These are phyloP conservation scores for Bufo bufo DNA, from an alignment of 2,113 vertebrate genomes.

Conservation along the genomic window DNA sequence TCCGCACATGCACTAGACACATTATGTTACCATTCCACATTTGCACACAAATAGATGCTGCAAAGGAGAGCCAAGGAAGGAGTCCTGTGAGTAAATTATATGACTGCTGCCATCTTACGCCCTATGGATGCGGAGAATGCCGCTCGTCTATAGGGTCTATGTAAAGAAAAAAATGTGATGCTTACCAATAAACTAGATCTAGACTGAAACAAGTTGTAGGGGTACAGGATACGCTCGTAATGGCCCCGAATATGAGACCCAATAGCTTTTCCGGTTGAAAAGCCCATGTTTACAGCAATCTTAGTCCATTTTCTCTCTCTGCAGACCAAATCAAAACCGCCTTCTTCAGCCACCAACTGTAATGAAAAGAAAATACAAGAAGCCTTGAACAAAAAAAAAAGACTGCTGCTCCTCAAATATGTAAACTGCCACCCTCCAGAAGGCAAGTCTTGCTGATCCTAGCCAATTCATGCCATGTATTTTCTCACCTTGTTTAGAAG, in stretches of 20 bases:
- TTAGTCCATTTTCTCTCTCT: slow-evolving; percentile 95
- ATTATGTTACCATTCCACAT: no score
- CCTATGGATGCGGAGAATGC: no score
- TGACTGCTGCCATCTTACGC: no score
- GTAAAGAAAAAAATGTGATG: slow-evolving; percentile 5
- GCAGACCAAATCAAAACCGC: slow-evolving; percentile 91
- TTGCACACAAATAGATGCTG: no score
- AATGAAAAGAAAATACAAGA: background rate
- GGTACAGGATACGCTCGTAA: slow-evolving; percentile 92
- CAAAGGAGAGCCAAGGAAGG: no score
- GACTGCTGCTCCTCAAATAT: background rate
- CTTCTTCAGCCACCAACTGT: slow-evolving; percentile 94
- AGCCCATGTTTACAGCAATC: slow-evolving; percentile 93
- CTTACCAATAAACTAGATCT: slow-evolving; percentile 92
- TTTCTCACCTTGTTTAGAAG: slow-evolving; percentile 87
- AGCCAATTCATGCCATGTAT: background rate
- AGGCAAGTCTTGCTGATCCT: no score
- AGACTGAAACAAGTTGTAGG: slow-evolving; percentile 92
- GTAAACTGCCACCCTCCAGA: background rate
- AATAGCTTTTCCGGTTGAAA: slow-evolving; percentile 92
- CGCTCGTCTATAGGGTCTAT: background rate
- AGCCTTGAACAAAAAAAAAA: background rate
- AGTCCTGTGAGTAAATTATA: no score
- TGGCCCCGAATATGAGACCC: slow-evolving; percentile 94
- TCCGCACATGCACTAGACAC: no score